Evolutionary conservation across 2,888 invertebrate species (phyloP).

Genomic region (Invenusta paracnida): DNA sequence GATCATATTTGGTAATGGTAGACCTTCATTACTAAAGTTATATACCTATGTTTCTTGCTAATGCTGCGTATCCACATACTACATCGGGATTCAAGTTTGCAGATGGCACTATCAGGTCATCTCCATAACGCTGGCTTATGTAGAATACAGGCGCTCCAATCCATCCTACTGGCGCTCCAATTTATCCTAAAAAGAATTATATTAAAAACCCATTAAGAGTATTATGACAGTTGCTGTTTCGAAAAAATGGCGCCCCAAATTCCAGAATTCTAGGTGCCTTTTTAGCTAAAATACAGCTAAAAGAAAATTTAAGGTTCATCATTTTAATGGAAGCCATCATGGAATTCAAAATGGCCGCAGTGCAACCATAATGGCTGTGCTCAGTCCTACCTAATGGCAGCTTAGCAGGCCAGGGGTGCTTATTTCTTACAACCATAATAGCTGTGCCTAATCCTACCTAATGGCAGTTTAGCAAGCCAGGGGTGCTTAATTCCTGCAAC

Average conservation of each 20-base stretch:
- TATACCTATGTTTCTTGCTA: background rate
- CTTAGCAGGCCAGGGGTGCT: background rate
- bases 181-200: background rate
- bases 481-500: background rate
- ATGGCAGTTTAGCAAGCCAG: background rate
- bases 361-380: too few relatives aligned
- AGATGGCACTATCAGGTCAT: background rate
- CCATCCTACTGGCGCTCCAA: background rate
- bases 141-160: too few relatives aligned
- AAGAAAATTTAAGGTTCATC: too few relatives aligned
- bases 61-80: background rate
- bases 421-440: too few relatives aligned
- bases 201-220: background rate
- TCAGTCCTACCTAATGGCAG: background rate
- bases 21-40: background rate
- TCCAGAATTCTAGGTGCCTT: too few relatives aligned
- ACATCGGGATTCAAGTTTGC: background rate
- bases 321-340: too few relatives aligned
- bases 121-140: background rate
- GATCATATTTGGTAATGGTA: background rate
- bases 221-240: too few relatives aligned
- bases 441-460: too few relatives aligned
- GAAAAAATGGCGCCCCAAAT: too few relatives aligned
- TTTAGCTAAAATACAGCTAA: too few relatives aligned
- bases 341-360: too few relatives aligned